These are phyloP conservation scores for Oncorhynchus mykiss DNA, from an alignment of 2,113 vertebrate species.

Conservation along the genomic window DNA sequence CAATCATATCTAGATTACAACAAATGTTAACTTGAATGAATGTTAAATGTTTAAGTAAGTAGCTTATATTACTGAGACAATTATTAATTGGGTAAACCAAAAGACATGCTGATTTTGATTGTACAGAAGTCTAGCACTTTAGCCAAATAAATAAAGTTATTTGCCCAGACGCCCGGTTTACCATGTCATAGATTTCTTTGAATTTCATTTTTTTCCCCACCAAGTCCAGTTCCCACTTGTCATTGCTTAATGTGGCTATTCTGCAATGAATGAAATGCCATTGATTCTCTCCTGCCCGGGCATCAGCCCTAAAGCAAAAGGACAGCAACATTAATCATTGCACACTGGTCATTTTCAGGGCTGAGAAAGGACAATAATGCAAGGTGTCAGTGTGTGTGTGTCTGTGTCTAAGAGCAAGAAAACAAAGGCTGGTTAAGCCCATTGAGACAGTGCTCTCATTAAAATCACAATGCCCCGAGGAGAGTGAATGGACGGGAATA, in stretches of 20 bases:
- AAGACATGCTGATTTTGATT: too few species aligned
- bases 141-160: neutral
- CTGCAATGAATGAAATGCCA: neutral
- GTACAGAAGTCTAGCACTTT: too few species aligned
- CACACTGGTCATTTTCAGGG: neutral
- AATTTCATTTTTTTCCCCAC: neutral
- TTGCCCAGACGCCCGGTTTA: neutral
- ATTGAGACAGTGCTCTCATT: neutral
- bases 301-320: neutral
- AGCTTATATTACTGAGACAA: too few species aligned
- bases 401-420: neutral
- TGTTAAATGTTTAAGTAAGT: neutral
- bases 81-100: too few species aligned
- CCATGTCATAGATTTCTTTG: neutral
- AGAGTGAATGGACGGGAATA: neutral
- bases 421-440: neutral
- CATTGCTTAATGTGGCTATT: neutral
- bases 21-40: too few species aligned
- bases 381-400: neutral
- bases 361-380: constrained; percentile 1
- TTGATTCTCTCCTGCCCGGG: neutral
- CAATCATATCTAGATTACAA: too few species aligned
- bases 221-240: neutral
- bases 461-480: neutral
- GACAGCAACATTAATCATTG: constrained; percentile 15